Percentiles rank a stretch among this genome's conserved stretches.
These are phyloP conservation scores for Epinotia nisella DNA, from an alignment of 2,888 invertebrate genomes.

Conservation along the genomic window DNA sequence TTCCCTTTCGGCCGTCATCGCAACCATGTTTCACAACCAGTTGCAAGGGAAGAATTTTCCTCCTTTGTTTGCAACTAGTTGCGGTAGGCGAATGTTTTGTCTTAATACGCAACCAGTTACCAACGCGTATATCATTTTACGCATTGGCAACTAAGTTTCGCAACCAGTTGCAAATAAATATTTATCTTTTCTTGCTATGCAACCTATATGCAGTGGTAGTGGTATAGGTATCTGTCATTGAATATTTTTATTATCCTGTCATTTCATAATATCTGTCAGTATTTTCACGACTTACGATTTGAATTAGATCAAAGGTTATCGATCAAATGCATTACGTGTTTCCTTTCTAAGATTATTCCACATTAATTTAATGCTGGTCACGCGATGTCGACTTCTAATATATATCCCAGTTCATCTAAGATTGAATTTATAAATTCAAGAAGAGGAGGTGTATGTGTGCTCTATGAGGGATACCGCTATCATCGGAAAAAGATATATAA, in stretches of 20 bases:
- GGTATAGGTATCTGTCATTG: too few relatives aligned
- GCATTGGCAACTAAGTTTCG: constrained; percentile 10
- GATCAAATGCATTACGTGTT: constrained; percentile 6
- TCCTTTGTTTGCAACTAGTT: too few relatives aligned
- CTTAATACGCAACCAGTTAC: not conserved
- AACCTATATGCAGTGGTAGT: not conserved
- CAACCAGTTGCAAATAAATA: constrained; percentile 9
- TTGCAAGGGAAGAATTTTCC: too few relatives aligned
- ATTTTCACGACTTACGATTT: not conserved
- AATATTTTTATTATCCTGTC: not conserved
- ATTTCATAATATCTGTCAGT: constrained; percentile 8
- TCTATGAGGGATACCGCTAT: constrained; percentile 12
- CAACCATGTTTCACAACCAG: too few relatives aligned
- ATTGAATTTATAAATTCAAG: constrained; percentile 28
- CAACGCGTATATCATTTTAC: constrained; percentile 2
- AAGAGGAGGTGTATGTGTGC: constrained; percentile 13
- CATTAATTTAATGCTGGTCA: constrained; percentile 11
- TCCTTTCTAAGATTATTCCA: constrained; percentile 16
- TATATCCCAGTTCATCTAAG: constrained; percentile 17
- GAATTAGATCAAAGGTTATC: constrained; percentile 4
- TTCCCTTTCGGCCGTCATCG: constrained; percentile 13
- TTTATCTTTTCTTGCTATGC: constrained; percentile 9
- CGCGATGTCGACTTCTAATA: constrained; percentile 23
- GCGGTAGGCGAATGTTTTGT: too few relatives aligned
- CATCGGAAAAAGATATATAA: constrained; percentile 17